Conservation (phyloP, 2,797 vertebrate species). For the Cirrhinus molitorella region DNA sequence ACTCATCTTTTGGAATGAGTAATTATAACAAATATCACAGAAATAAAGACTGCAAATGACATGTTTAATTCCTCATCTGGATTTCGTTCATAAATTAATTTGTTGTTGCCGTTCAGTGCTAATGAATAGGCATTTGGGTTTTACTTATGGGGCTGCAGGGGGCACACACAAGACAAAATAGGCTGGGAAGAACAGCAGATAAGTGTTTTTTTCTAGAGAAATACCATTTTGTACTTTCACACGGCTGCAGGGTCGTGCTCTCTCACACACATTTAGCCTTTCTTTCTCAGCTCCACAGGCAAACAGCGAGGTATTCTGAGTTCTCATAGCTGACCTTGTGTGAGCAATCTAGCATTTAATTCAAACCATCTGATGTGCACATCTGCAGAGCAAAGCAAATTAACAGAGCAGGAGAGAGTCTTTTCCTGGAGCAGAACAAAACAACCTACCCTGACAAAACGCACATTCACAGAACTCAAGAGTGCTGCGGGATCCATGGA, state of each 20-base stretch:
- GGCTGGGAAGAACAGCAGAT: conserved; percentile 17
- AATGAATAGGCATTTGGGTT: neutral
- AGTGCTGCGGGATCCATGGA: neutral
- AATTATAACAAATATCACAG: neutral
- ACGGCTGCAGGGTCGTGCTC: neutral
- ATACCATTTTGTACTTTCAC: conserved; percentile 31
- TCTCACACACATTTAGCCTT: conserved; percentile 22
- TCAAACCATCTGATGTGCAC: conserved; percentile 81
- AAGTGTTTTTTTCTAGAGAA: conserved; percentile 9
- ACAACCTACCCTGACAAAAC: conserved; percentile 12
- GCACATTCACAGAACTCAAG: neutral
- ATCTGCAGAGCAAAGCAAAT: conserved; percentile 79
- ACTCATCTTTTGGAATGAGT: neutral
- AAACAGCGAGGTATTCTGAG: conserved; percentile 66
- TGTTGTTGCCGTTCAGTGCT: neutral
- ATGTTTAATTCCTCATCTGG: neutral
- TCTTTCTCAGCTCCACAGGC: conserved; percentile 49
- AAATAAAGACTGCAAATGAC: neutral
- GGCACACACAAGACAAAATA: neutral
- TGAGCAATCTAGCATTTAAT: conserved; percentile 78
- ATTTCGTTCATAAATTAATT: neutral
- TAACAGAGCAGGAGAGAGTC: conserved; percentile 60
- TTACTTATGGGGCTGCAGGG: neutral
- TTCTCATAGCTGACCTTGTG: conserved; percentile 78
- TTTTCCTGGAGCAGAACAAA: conserved; percentile 39